A percentile compares a stretch with the other conserved stretches of the same genome.
Evolutionary conservation across 2,797 vertebrate species (phyloP).

Genomic region (Liasis olivaceus): DNA sequence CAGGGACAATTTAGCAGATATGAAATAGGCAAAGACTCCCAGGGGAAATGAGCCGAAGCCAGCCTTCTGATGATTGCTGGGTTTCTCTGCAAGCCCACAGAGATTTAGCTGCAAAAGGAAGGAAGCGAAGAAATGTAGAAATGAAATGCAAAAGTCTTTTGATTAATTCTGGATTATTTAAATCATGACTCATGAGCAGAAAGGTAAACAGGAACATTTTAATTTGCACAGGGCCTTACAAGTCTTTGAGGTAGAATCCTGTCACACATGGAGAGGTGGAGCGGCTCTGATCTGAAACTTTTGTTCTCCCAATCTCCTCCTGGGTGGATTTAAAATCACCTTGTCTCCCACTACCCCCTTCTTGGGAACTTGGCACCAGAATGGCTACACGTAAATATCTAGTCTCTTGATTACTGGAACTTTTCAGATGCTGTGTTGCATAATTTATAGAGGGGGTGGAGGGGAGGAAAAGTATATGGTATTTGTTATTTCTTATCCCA

Average conservation of each 20-base stretch:
- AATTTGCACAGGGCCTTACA: neutral
- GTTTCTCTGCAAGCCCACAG: neutral
- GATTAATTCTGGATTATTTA: neutral
- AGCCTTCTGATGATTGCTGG: neutral
- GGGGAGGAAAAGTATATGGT: neutral
- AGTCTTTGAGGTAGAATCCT: neutral
- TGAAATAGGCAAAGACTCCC: neutral
- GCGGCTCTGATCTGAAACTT: neutral
- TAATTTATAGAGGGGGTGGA: neutral
- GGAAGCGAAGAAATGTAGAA: neutral
- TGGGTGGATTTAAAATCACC: neutral
- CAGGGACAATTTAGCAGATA: neutral
- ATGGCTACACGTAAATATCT: slow-evolving; percentile 4
- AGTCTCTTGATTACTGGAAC: neutral
- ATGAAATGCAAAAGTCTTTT: neutral
- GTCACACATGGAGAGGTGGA: neutral
- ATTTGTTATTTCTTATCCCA: slow-evolving; percentile 22
- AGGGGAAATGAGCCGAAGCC: neutral
- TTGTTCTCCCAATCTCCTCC: neutral
- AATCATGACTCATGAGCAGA: neutral
- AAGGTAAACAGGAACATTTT: neutral
- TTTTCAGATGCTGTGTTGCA: slow-evolving; percentile 5
- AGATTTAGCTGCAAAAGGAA: neutral
- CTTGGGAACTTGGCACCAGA: neutral
- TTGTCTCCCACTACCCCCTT: neutral